Percentiles rank a stretch among this genome's conserved stretches.
phyloP scores from a whole-genome alignment of 2,113 vertebrate genomes.

The Caloenas nicobarica region DNA sequence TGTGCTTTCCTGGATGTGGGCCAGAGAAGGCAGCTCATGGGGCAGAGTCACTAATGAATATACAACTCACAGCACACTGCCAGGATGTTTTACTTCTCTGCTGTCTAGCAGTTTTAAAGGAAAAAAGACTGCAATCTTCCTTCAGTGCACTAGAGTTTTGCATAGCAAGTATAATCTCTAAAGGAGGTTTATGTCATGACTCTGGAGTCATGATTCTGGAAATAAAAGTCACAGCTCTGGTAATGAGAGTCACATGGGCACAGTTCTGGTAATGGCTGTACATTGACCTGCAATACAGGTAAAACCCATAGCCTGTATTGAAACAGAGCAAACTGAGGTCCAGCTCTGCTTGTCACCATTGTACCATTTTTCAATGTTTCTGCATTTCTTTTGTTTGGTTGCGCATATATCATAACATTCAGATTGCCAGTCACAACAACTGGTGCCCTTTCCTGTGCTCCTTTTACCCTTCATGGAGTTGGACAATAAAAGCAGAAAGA shows the following conservation, averaged over 20 bases:
- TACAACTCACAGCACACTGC: background rate
- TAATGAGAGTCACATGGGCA: background rate
- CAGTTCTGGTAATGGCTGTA: background rate
- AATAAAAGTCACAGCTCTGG: background rate
- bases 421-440: background rate
- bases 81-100: background rate
- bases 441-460: background rate
- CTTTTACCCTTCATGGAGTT: accelerated
- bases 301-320: background rate
- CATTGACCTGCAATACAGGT: background rate
- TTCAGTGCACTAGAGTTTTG: background rate
- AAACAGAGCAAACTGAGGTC: background rate
- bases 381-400: background rate
- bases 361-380: background rate
- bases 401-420: background rate
- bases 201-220: background rate
- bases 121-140: background rate
- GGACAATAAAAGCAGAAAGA: background rate
- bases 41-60: background rate
- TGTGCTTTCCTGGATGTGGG: background rate
- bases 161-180: background rate
- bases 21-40: constrained; percentile 21
- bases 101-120: background rate
- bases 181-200: background rate
- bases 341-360: background rate